phyloP scores from a whole-genome alignment of 2,797 vertebrate species.

The Coluber constrictor region DNA sequence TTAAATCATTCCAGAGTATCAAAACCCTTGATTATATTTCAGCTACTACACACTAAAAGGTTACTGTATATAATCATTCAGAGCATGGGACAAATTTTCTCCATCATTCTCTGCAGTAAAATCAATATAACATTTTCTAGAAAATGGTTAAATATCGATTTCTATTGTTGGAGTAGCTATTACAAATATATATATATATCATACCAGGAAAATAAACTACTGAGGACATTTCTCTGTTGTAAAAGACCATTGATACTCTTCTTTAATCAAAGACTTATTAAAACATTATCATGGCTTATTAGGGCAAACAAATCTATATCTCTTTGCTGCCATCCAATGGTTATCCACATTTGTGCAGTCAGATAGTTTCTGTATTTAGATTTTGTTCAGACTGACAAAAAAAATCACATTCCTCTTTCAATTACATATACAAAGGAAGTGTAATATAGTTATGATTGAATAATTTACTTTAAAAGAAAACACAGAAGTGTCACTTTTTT shows the following conservation, averaged over 20 bases:
- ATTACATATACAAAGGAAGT: neutral
- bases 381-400: neutral
- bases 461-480: neutral
- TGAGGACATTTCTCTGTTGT: neutral
- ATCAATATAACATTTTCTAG: slow-evolving; percentile 34
- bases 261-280: neutral
- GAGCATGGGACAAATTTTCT: neutral
- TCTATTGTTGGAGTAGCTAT: slow-evolving; percentile 1
- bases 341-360: neutral
- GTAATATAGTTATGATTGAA: neutral
- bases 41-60: neutral
- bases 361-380: neutral
- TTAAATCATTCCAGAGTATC: neutral
- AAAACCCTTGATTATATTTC: neutral
- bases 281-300: neutral
- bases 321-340: neutral
- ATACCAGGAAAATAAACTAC: neutral
- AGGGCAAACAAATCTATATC: neutral
- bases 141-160: slow-evolving; percentile 31
- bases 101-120: neutral
- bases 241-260: neutral
- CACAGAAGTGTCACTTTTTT: neutral
- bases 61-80: slow-evolving; percentile 6
- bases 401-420: neutral
- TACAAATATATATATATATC: neutral